phyloP scores from a whole-genome alignment of 2,113 vertebrate genomes.

The Trematocara stigmaticum region DNA sequence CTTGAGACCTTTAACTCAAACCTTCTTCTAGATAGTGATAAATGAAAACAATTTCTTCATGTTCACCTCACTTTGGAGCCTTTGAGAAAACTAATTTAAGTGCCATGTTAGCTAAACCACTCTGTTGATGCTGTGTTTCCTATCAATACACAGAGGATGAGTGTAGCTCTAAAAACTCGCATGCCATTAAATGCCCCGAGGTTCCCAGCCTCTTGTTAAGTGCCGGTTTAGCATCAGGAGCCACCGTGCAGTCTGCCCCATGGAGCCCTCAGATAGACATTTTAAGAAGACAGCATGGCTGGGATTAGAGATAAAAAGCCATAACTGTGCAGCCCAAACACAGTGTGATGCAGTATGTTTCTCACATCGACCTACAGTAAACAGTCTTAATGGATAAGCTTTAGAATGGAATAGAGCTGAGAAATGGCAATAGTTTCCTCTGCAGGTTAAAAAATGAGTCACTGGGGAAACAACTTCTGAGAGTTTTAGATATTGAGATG shows the following conservation, averaged over 20 bases:
- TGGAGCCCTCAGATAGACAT: constrained; percentile 31
- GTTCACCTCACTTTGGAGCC: background rate
- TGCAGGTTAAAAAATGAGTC: constrained; percentile 2
- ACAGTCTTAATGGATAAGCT: constrained; percentile 44
- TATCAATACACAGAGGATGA: constrained; percentile 27
- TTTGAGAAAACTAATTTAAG: constrained; percentile 11
- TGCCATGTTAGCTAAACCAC: background rate
- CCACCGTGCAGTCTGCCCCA: constrained; percentile 10
- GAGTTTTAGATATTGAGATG: background rate
- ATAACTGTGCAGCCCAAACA: constrained; percentile 38
- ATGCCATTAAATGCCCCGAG: constrained; percentile 42
- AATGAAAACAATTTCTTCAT: background rate
- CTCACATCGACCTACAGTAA: background rate
- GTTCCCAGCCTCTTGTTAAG: constrained; percentile 42
- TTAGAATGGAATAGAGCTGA: background rate
- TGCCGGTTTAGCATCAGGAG: constrained; percentile 38
- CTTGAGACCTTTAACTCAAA: background rate
- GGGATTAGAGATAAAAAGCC: constrained; percentile 54
- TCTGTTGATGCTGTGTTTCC: background rate
- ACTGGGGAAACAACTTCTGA: background rate
- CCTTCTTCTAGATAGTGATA: background rate
- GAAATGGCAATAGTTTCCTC: constrained; percentile 1
- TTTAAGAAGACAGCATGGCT: constrained; percentile 29
- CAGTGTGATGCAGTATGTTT: constrained; percentile 16
- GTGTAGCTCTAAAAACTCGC: background rate